Base-by-base conservation (phyloP, 2,888 invertebrate genomes). In the Scrobipalpa atriplicella region DNA sequence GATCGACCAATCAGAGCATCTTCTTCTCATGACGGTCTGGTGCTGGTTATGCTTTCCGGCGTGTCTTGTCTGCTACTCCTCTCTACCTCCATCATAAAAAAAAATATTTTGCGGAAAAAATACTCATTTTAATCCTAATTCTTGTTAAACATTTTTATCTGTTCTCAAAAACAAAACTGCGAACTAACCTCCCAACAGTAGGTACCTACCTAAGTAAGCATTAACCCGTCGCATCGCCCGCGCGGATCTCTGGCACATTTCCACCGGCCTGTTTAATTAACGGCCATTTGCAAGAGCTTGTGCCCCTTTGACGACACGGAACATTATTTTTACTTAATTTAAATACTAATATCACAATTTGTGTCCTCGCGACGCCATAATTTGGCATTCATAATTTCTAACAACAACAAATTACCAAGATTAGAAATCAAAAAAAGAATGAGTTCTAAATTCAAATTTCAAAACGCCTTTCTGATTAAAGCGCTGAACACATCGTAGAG, bases 221-320 rank as follows among this genome's bases (percentile, higher is more conserved):
- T 60, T 62, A 29, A 36, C 66, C 47, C 66, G 65, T 67, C 70
- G 66, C 67, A 66, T 67, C 63, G 58, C 54, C 68, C 74, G 76
- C 54, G 68, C 75, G 77, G 75, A 84, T 86, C 82, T 86, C 73
- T 83, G 86, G 83, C 87, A 79, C 78, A 79, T 78, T 78, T 83
- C 83, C 81, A 81, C 71, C 66, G 64, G 66, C 54, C 58, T 72
- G 75, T 77, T 81, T 84, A 83, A 81, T 82, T 84, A 84, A 72
- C 65, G 68, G 75, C 72, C 72, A 75, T 79, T 80, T 81, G 74
- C 73, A 68, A 72, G 76, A 72, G 72, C 67, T 73, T 75, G 71
- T 51, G 41, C 58, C 47, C 58, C 65, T 65, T 65, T 63, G 66
- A 67, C 65, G 64, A 62, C 39, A 67, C 63, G 67, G 65, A 60